Percentiles rank a stretch among this genome's conserved stretches.
These are phyloP conservation scores for Rhinoptilus africanus DNA, from an alignment of 2,113 vertebrate species.

Conservation along the genomic window DNA sequence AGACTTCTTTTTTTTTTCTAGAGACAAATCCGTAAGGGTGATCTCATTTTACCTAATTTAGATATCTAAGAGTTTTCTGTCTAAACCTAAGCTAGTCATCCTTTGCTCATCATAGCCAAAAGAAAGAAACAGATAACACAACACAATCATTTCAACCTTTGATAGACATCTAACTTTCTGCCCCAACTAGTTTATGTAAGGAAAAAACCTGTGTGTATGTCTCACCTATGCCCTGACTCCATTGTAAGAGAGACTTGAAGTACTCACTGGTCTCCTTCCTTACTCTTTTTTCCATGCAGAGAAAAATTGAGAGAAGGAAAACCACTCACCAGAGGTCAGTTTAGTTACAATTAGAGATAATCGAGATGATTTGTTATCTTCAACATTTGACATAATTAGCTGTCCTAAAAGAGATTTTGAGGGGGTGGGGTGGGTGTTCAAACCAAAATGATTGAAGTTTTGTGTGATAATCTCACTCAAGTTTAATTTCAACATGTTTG, in stretches of 20 bases:
- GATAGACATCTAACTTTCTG: not conserved
- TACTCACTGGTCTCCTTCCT: not conserved
- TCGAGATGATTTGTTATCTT: not conserved
- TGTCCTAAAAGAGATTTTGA: not conserved
- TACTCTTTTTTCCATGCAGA: not conserved
- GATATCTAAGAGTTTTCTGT: not conserved
- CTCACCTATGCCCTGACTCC: not conserved
- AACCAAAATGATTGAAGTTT: not conserved
- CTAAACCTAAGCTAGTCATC: not conserved
- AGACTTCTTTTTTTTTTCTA: not conserved
- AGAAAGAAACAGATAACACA: not conserved
- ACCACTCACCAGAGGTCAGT: not conserved
- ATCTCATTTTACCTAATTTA: not conserved
- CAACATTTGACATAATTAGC: not conserved
- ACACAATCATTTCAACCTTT: not conserved
- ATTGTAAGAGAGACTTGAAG: not conserved
- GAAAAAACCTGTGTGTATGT: not conserved
- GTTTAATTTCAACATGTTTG: not conserved
- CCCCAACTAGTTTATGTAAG: not conserved
- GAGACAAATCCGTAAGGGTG: not conserved
- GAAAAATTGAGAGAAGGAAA: not conserved
- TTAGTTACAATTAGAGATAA: not conserved
- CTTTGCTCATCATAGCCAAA: not conserved
- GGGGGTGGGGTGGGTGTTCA: fast-evolving
- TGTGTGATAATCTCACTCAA: not conserved